Evolutionary conservation across 2,888 invertebrate genomes (phyloP).

Genomic region (Perdita meconis): DNA sequence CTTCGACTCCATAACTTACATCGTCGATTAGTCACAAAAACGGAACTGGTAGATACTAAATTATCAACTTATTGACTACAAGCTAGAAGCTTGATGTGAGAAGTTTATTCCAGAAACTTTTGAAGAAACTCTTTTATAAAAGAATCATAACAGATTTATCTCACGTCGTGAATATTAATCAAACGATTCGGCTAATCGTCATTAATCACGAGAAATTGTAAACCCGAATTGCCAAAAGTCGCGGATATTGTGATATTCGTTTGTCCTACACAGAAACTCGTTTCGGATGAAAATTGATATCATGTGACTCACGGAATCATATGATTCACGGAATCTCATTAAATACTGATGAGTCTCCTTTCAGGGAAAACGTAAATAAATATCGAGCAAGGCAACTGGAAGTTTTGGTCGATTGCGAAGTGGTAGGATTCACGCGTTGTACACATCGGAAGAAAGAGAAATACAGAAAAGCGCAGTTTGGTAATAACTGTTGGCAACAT

Average conservation of each 20-base stretch:
- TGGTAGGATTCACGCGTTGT: neutral
- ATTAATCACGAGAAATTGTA: neutral
- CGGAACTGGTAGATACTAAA: too few relatives aligned
- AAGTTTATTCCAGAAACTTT: too few relatives aligned
- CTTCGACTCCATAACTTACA: too few relatives aligned
- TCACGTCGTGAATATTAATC: neutral
- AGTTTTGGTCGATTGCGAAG: neutral
- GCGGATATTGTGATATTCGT: neutral
- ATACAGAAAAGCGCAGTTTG: constrained; percentile 35
- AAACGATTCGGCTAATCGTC: neutral
- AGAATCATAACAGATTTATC: neutral
- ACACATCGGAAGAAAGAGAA: neutral
- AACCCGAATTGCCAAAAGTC: neutral
- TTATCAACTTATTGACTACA: too few relatives aligned
- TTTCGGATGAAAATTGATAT: neutral
- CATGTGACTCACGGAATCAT: constrained; percentile 8
- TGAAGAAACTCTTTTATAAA: too few relatives aligned
- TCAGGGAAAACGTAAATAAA: constrained; percentile 5
- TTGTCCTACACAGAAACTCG: neutral
- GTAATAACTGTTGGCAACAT: constrained; percentile 50
- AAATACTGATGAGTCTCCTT: neutral
- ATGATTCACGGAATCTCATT: constrained; percentile 22
- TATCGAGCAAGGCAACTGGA: constrained; percentile 6
- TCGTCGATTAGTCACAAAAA: too few relatives aligned
- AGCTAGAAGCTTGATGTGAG: too few relatives aligned